Evolutionary conservation across 2,888 invertebrate genomes (phyloP), one percentile per base, ranked within the genome.

Genomic region (Cataglyphis albicans): DNA sequence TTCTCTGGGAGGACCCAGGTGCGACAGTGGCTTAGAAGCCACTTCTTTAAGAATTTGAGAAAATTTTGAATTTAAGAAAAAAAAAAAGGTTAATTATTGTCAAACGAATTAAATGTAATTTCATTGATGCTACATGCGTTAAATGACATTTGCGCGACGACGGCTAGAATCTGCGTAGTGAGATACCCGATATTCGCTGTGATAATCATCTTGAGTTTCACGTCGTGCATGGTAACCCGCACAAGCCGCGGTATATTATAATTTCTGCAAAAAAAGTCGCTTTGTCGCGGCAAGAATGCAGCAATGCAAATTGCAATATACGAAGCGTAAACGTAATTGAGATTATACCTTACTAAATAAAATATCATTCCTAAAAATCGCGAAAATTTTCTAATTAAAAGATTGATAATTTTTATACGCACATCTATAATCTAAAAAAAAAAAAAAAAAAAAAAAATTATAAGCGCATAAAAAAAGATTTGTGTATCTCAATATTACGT

Each of bases 161-260:
- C 29, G 25, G 7, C 35, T 38, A 38, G 64, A 76, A 64, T 32
- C 25, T 48, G 74, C 83, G 63, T 74, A 67, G 82, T 84, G 84
- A 81, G 86, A 87, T 65, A 84, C 80, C 61, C 61, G 57, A 80
- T 67, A 65, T 48, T 80, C 63, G 83, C 12, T 21, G 32, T 32
- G 67, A 76, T 75, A 61, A 81, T 44, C 81, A 67, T 81, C 64
- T 73, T 75, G 29, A n/a, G 61, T 70, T 82, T 52, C 84, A 80
- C 61, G 32, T 75, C 61, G 68, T 48, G n/a, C 35, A 35, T 61
- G 32, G 61, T 76, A 76, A 25, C 38, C 67, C 75, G 65, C 74
- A 74, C 32, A 74, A 81, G 15, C 74, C 57, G 48, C 35, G 55
- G 21, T 15, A 38, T 76, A 41, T 29, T 41, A 48, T 25, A 76